These are phyloP conservation scores for Etheostoma cragini DNA, from an alignment of 2,113 vertebrate genomes.

Conservation along the genomic window DNA sequence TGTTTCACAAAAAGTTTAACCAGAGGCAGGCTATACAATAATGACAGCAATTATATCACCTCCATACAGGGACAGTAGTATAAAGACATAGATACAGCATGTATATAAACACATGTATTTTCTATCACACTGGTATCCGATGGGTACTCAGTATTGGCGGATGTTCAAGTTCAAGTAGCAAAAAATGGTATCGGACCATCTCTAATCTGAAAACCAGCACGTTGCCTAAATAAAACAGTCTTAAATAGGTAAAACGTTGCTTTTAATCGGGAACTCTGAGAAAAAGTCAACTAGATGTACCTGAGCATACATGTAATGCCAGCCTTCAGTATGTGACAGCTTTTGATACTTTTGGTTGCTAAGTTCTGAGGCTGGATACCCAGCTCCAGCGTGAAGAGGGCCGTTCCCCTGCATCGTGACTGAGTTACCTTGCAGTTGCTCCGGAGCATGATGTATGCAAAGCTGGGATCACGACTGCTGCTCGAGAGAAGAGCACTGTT, in stretches of 20 bases:
- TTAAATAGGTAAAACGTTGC: background rate
- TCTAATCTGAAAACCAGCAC: too few relatives aligned
- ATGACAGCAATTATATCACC: too few relatives aligned
- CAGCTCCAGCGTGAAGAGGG: background rate
- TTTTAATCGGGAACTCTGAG: background rate
- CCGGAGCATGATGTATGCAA: constrained; percentile 72
- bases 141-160: too few relatives aligned
- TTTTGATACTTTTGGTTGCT: background rate
- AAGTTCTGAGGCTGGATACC: background rate
- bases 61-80: too few relatives aligned
- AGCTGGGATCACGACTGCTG: constrained; percentile 67
- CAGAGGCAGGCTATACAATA: too few relatives aligned
- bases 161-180: too few relatives aligned
- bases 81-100: too few relatives aligned
- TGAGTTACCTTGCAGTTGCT: constrained; percentile 27
- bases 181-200: too few relatives aligned
- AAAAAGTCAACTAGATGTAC: background rate
- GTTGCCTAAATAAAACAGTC: background rate
- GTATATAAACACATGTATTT: too few relatives aligned
- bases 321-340: background rate
- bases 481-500: constrained; percentile 54
- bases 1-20: too few relatives aligned
- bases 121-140: too few relatives aligned
- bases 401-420: constrained; percentile 52
- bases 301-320: background rate